Evolutionary conservation across 2,888 invertebrate species (phyloP), one percentile per base, ranked within the genome.

Genomic region (Melangyna quadrimaculata): DNA sequence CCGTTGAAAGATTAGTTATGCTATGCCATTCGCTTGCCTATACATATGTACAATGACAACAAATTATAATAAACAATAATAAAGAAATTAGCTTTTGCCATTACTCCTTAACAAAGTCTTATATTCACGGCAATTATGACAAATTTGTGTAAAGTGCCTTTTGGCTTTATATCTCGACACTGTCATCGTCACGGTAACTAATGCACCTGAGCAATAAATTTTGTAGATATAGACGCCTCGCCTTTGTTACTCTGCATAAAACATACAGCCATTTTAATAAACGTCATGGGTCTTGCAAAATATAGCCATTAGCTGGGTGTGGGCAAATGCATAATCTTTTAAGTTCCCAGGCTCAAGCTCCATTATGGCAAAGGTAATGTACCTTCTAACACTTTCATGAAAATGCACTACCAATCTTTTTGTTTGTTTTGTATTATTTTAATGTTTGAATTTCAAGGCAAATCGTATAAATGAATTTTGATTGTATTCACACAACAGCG

Each of bases 51-150:
- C 65, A 65, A 65, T 14, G 7, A 8, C 51, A 51, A 51, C 51
- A 40, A 22, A n/a, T 2, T 37, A 17, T 35, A 24, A 12, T 12
- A 45, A 65, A 65, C 65, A 65, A 65, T 45, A 65, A 45, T 65
- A 45, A 63, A 43, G 63, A 63, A 63, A 65, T 65, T 65, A 43
- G 43, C 45, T 12, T 45, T 59, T 45, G 29, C 29, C 63, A 63
- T 63, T 63, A 57, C 12, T 22, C n/a, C 17, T 65, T 12, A 63
- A 43, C 27, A 27, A n/a, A 29, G 48, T 27, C 22, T 43, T 29
- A 65, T 77, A 65, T 77, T 77, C 75, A 51, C 51, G 29, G 48
- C 77, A 77, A 77, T 81, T 72, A 81, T 71, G 59, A 77, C 81
- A 67, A 65, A 71, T 71, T 77, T 81, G 65, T 55, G 37, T 17